Conservation (phyloP, 2,113 vertebrate genomes). For the Megaceryle maxima region DNA sequence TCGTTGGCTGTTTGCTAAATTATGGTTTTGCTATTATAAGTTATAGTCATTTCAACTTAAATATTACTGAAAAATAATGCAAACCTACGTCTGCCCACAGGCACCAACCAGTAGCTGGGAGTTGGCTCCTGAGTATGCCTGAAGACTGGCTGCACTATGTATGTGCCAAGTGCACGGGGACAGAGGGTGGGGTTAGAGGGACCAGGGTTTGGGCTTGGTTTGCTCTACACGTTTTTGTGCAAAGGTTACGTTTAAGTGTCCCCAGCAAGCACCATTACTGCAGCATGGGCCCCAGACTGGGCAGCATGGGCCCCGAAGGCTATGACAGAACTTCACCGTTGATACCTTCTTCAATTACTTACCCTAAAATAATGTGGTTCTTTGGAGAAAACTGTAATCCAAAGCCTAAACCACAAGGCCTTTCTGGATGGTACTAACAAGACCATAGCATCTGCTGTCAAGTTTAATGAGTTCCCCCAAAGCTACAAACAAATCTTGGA, state of each 20-base stretch:
- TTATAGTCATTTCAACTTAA: background rate
- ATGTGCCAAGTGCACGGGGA: accelerated
- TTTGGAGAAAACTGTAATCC: slow-evolving; percentile 30
- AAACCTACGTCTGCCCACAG: background rate
- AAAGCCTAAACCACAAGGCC: slow-evolving; percentile 30
- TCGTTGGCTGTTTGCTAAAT: background rate
- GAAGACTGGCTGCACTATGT: background rate
- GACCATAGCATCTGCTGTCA: slow-evolving; percentile 22
- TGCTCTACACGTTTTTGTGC: background rate
- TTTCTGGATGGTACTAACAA: slow-evolving; percentile 11
- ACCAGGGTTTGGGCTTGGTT: background rate
- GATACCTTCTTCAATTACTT: background rate
- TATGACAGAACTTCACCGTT: accelerated
- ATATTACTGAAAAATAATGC: background rate
- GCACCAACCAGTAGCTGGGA: background rate
- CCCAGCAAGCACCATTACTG: background rate
- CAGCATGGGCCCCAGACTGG: background rate
- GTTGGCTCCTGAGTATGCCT: background rate
- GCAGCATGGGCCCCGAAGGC: background rate
- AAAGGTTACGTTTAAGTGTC: background rate
- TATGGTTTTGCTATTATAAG: background rate
- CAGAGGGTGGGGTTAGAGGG: accelerated
- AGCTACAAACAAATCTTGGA: slow-evolving; percentile 46
- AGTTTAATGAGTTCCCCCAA: slow-evolving; percentile 15
- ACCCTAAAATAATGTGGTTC: slow-evolving; percentile 1